These are phyloP conservation scores for Cephus pygmeus DNA, from an alignment of 2,888 invertebrate species.

Conservation along the genomic window DNA sequence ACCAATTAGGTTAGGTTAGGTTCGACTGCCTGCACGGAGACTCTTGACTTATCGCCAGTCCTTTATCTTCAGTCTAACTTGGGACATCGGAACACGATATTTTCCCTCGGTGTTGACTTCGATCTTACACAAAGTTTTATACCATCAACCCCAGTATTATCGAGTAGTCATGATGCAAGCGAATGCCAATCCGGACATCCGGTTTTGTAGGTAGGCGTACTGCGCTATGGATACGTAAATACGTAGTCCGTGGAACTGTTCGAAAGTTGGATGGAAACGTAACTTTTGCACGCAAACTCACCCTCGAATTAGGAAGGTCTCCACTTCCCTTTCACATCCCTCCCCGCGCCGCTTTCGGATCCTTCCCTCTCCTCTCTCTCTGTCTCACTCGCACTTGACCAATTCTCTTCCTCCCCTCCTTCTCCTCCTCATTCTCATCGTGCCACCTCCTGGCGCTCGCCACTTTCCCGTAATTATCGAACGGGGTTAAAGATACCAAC, in stretches of 20 bases:
- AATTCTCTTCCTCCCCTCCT: constrained; percentile 22
- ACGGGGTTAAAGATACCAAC: constrained; percentile 46
- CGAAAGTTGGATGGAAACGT: background rate
- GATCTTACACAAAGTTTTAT: background rate
- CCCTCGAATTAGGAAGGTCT: background rate
- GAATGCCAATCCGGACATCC: background rate
- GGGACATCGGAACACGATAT: background rate
- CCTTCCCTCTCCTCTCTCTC: constrained; percentile 1
- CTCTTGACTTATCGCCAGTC: background rate
- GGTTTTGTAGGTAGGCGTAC: background rate
- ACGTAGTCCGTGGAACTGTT: background rate
- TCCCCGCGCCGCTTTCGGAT: background rate
- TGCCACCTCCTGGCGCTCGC: constrained; percentile 36
- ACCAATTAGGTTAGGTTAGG: background rate
- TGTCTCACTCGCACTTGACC: constrained; percentile 13
- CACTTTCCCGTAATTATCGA: constrained; percentile 58
- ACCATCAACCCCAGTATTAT: background rate
- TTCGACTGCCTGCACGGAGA: background rate
- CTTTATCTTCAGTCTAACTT: background rate
- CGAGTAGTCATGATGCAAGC: background rate
- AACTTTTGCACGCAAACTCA: background rate
- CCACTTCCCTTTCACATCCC: background rate
- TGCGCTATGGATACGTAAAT: background rate
- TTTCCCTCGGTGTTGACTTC: background rate
- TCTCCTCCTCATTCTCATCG: constrained; percentile 15